Evolutionary conservation across 1,140 invertebrate species (phyloP).

Genomic region (Coboldia fuscipes): DNA sequence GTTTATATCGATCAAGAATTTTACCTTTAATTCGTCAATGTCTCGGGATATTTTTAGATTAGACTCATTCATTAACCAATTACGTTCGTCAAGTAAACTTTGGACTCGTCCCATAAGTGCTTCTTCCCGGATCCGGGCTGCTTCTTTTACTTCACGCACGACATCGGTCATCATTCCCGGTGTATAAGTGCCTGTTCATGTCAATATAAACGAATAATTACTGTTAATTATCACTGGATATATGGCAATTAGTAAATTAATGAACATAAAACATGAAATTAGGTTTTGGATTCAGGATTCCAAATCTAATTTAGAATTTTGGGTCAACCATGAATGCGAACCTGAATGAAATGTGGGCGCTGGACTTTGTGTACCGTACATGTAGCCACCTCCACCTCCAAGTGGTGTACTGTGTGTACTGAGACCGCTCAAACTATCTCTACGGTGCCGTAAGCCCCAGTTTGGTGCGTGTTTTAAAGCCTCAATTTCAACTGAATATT

Average conservation of each 20-base stretch:
- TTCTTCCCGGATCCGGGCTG: conserved; percentile 45
- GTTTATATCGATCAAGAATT: no score
- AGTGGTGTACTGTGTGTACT: conserved; percentile 22
- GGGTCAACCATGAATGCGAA: no score
- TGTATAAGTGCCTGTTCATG: conserved; percentile 30
- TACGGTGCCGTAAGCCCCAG: conserved; percentile 22
- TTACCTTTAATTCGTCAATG: conserved; percentile 19
- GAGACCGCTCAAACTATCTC: conserved; percentile 23
- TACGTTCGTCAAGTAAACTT: conserved; percentile 32
- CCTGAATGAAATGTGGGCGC: conserved; percentile 22
- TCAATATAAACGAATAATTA: conserved; percentile 1
- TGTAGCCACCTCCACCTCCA: conserved; percentile 16
- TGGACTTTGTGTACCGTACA: conserved; percentile 19
- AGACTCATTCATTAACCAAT: conserved; percentile 22
- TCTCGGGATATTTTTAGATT: conserved; percentile 20
- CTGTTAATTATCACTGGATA: no score
- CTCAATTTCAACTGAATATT: conserved; percentile 20
- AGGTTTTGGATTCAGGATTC: no score
- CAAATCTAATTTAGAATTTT: no score
- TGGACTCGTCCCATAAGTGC: conserved; percentile 34
- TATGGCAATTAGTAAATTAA: no score
- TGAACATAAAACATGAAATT: no score
- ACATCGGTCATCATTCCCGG: conserved; percentile 52
- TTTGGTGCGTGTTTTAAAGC: conserved; percentile 21
- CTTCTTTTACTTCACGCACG: conserved; percentile 51